Evolutionary conservation across 1,140 invertebrate species (phyloP), one percentile per base, ranked within the genome.

Genomic region (Drosophila hydei): DNA sequence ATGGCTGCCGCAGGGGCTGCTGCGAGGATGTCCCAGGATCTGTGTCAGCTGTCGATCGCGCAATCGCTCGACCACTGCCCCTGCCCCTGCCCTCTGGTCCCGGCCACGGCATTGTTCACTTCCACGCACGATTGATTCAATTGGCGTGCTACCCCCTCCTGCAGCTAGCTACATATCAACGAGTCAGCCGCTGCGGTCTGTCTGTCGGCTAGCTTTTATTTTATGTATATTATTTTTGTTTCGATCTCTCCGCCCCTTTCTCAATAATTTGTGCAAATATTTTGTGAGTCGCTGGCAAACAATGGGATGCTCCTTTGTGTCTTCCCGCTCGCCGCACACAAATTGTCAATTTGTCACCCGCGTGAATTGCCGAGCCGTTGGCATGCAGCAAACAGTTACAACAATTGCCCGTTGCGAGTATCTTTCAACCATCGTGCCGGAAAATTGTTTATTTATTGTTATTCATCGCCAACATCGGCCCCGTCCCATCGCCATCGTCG

Each of bases 401-500:
- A 38, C 30, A 65, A 21, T 38, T 23, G 23, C 40, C 27, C 50
- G 43, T 38, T 65, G 42, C 69, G 47, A 65, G 36, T 72, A 45
- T 72, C 63, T 67, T 30, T 12, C 45, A 72, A 18, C 14, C 63
- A 72, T 54, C 33, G 42, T 68, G 27, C 55, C 70, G 70, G 63
- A 72, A 72, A 72, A 72, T 72, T 72, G 70, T 72, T 72, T 72
- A 72, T 72, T 68, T 72, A 68, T 72, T 62, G 60, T 42, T 50
- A 38, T 51, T 61, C 58, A 56, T 54, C 16, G 42, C 7, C 36
- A 19, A 12, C 19, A 19, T 72, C 45, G 56, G 8, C 33, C n/a
- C 38, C 47, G 42, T n/a, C n/a, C n/a, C n/a, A 27, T 56, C 19
- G 45, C 6, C 19, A 11, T n/a, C 43, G 47, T 27, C 33, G 63